Conservation (phyloP, 2,113 vertebrate genomes). For the Lepus europaeus region DNA sequence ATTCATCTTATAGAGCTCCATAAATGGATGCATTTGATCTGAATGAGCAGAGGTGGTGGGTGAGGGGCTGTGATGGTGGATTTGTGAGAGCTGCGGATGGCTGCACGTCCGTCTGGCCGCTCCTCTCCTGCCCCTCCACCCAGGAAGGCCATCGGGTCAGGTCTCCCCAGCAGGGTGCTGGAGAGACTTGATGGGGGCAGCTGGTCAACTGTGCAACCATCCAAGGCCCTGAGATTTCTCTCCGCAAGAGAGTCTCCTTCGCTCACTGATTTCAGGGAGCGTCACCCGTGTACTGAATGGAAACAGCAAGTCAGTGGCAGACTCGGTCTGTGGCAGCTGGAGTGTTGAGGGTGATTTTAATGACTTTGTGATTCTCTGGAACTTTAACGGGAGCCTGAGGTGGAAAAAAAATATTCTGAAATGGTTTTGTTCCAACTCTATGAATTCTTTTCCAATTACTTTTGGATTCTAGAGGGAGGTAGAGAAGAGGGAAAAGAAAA, state of each 20-base stretch:
- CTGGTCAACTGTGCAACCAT: neutral
- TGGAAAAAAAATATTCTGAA: neutral
- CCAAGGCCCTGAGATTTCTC: neutral
- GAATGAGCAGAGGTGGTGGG: neutral
- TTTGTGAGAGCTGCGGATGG: neutral
- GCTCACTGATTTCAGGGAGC: neutral
- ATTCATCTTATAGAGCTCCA: neutral
- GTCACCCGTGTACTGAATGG: neutral
- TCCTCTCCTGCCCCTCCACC: neutral
- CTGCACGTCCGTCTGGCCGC: neutral
- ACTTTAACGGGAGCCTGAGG: neutral
- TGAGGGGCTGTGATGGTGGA: neutral
- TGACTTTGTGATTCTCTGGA: neutral
- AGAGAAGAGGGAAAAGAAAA: neutral
- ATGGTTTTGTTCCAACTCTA: neutral
- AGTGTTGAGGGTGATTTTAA: neutral
- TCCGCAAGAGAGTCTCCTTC: neutral
- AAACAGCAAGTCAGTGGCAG: conserved; percentile 32
- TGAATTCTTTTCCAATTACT: neutral
- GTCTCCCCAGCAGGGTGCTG: neutral
- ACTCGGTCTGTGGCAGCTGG: neutral
- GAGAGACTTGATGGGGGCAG: neutral
- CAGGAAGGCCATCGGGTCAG: neutral
- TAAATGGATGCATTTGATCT: neutral
- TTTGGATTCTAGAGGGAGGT: neutral